phyloP scores from a whole-genome alignment of 2,113 vertebrate species.

The Lophotis ruficrista region DNA sequence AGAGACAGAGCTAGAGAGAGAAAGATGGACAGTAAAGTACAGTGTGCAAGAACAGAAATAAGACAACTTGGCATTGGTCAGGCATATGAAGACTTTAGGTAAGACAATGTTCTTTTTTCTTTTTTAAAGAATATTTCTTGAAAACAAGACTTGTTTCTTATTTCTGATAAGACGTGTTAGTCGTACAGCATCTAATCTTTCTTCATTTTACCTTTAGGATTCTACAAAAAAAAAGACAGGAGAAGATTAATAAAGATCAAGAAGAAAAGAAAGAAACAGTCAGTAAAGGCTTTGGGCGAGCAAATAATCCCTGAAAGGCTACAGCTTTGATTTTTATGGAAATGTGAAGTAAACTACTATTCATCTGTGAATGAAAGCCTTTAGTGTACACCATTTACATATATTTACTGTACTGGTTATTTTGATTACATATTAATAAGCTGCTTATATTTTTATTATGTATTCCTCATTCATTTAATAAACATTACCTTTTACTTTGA shows the following conservation, averaged over 20 bases:
- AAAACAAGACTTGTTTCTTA: neutral
- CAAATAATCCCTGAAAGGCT: slow-evolving; percentile 21
- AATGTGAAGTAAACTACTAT: neutral
- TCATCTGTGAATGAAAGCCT: slow-evolving; percentile 8
- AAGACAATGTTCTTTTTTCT: neutral
- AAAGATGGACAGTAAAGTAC: neutral
- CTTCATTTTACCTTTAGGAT: slow-evolving; percentile 60
- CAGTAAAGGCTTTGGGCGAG: neutral
- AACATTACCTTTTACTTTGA: neutral
- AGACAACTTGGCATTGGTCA: neutral
- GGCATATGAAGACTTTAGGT: neutral
- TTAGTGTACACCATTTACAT: neutral
- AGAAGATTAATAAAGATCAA: slow-evolving; percentile 62
- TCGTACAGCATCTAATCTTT: neutral
- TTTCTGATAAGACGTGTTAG: neutral
- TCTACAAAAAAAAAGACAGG: slow-evolving; percentile 27
- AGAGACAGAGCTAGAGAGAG: neutral
- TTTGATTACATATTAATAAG: slow-evolving; percentile 21
- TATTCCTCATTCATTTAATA: slow-evolving; percentile 13
- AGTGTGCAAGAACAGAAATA: neutral
- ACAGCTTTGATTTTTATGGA: neutral
- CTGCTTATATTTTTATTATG: slow-evolving; percentile 22
- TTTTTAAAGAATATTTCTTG: neutral
- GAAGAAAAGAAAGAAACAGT: slow-evolving; percentile 66
- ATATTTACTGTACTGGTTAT: neutral